These are phyloP conservation scores for Ctenopoma kingsleyae DNA, from an alignment of 2,797 vertebrate genomes.

Conservation along the genomic window DNA sequence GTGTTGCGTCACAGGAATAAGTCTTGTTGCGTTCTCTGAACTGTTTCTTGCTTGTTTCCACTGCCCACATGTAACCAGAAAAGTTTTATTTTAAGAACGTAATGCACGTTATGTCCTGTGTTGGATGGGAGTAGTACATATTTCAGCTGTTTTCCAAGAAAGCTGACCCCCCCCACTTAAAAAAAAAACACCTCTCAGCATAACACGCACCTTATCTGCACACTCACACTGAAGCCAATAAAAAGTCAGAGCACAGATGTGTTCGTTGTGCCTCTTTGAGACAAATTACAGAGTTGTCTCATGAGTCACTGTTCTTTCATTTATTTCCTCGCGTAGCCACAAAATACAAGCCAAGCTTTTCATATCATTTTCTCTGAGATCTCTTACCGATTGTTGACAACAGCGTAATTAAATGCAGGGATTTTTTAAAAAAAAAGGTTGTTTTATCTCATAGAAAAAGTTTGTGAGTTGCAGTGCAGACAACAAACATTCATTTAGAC, in stretches of 20 bases:
- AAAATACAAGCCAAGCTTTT: conserved; percentile 56
- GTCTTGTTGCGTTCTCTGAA: conserved; percentile 17
- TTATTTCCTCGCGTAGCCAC: conserved; percentile 50
- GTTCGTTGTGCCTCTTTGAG: conserved; percentile 49
- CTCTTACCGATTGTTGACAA: conserved; percentile 51
- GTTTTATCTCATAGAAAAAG: conserved; percentile 41
- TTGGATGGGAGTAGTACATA: conserved; percentile 1
- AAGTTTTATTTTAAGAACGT: no score
- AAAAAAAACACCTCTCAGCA: conserved; percentile 12
- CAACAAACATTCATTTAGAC: conserved; percentile 31
- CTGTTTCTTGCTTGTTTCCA: no score
- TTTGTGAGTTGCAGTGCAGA: conserved; percentile 31
- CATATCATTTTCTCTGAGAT: conserved; percentile 54
- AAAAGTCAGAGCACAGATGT: conserved; percentile 59
- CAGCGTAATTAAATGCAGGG: conserved; percentile 64
- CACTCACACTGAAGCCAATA: conserved; percentile 37
- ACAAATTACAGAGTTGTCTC: conserved; percentile 64
- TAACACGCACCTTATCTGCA: conserved; percentile 35
- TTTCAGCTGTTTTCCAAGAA: conserved; percentile 34
- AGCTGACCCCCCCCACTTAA: conserved; percentile 5
- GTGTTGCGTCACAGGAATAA: conserved; percentile 9
- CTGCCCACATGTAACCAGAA: no score
- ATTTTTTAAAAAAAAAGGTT: conserved; percentile 24
- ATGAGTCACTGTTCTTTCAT: conserved; percentile 60
- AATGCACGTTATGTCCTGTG: no score